Conservation (phyloP, 2,797 vertebrate species). For the Pampus argenteus region DNA sequence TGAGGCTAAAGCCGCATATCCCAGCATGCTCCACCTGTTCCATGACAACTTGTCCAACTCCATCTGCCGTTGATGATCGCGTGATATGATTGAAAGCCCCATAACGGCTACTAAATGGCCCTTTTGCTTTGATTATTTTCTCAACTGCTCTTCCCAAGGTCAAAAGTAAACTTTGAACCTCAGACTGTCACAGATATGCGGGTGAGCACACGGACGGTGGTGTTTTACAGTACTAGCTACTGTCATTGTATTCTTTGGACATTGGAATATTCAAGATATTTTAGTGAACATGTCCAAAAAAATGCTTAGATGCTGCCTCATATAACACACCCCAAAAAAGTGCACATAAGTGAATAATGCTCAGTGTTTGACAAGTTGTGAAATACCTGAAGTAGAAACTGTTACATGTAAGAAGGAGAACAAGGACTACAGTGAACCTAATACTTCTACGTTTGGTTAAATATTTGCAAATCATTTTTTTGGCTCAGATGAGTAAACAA, state of each 20-base stretch:
- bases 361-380: not conserved
- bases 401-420: not conserved
- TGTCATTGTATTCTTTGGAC: not conserved
- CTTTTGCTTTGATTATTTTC: not conserved
- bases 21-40: not conserved
- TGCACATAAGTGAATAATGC: not conserved
- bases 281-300: not conserved
- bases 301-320: not conserved
- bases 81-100: not conserved
- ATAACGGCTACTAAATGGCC: not conserved
- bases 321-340: not conserved
- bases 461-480: slow-evolving; percentile 3
- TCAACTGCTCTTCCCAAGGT: not conserved
- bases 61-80: not conserved
- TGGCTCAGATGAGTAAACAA: slow-evolving; percentile 15
- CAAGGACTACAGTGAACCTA: no score
- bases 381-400: not conserved
- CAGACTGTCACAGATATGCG: not conserved
- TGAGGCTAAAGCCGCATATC: no score
- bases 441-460: not conserved
- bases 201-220: not conserved
- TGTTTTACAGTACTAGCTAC: not conserved
- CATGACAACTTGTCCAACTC: not conserved
- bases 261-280: not conserved
- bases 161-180: not conserved